Evolutionary conservation across 2,113 vertebrate genomes (phyloP), one percentile per base, ranked within the genome.

Genomic region (Xerus inauris): DNA sequence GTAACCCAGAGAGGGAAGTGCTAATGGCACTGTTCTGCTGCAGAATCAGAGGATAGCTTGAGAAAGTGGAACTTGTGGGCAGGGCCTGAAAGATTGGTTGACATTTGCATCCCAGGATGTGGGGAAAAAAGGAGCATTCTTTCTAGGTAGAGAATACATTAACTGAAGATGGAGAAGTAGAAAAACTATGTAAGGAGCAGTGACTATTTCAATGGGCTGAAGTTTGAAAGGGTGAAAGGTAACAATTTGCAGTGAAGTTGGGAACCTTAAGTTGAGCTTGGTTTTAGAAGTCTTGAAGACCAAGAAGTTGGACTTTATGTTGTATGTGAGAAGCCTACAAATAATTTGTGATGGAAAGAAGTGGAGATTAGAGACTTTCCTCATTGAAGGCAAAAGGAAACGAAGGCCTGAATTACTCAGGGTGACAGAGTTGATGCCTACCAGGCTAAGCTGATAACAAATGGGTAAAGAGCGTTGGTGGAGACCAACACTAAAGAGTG

Each of bases 161-260:
- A n/a, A 35, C 47, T 51, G 57, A 72, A 85, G 77, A 42, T 59
- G 38, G 17, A 32, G 20, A 89, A 85, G 59, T 71, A 38, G 80
- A 47, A 51, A 54, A 59, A 54, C 32, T 59, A 14, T 81, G 35
- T 76, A 69, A 57, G 75, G 57, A 86, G 42, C 45, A 30, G 71
- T 49, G 49, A 64, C 54, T 35, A 20, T 65, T 67, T 77, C 51
- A 40, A 24, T 32, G 13, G 0, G 16, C 92, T 77, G 80, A 87
- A 75, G 30, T 87, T 94, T 62, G n/a, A 64, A 80, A 87, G 38
- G 32, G 71, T 93, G 69, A 93, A 94, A 93, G 76, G 30, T 51
- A 49, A 62, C 62, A 47, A 51, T 79, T 94, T 92, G 80, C 40
- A 89, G 73, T 82, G 51, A 92, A 94, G 19, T 40, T 84, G 57